phyloP scores from a whole-genome alignment of 2,797 vertebrate species.

The Intellagama lesueurii region DNA sequence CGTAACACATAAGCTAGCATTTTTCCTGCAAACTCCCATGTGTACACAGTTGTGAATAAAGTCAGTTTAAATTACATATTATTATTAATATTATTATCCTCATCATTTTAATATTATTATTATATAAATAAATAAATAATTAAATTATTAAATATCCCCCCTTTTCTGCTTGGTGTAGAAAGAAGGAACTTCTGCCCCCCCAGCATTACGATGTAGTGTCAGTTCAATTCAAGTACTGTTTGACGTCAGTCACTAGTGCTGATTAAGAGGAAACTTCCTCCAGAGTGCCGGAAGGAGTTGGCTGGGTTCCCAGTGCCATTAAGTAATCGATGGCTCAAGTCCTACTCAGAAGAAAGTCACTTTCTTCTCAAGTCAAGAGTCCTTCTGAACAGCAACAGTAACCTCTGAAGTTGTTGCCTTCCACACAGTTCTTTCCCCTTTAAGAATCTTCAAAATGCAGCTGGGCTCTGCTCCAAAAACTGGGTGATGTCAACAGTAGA shows the following conservation, averaged over 20 bases:
- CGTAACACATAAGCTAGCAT: neutral
- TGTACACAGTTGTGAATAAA: conserved; percentile 20
- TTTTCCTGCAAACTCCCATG: neutral
- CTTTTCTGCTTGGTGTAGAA: neutral
- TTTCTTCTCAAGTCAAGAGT: neutral
- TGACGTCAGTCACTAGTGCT: neutral
- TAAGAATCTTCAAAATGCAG: conserved; percentile 23
- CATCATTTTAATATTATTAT: neutral
- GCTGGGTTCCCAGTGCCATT: neutral
- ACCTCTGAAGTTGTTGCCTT: neutral
- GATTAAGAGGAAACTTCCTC: neutral
- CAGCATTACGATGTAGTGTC: neutral
- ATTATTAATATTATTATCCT: conserved; percentile 8
- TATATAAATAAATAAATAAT: conserved; percentile 39
- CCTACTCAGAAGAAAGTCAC: neutral
- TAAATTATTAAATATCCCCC: conserved; percentile 6
- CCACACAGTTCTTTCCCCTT: rapidly evolving
- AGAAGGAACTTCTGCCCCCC: neutral
- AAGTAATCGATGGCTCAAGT: neutral
- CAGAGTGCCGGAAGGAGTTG: neutral
- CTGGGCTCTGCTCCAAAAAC: conserved; percentile 15
- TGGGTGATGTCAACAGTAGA: conserved; percentile 18
- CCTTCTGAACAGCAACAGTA: neutral
- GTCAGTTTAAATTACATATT: conserved; percentile 33
- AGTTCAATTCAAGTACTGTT: neutral